A percentile compares a stretch with the other conserved stretches of the same genome.
phyloP scores from a whole-genome alignment of 2,113 vertebrate genomes.

The Fregetta grallaria region DNA sequence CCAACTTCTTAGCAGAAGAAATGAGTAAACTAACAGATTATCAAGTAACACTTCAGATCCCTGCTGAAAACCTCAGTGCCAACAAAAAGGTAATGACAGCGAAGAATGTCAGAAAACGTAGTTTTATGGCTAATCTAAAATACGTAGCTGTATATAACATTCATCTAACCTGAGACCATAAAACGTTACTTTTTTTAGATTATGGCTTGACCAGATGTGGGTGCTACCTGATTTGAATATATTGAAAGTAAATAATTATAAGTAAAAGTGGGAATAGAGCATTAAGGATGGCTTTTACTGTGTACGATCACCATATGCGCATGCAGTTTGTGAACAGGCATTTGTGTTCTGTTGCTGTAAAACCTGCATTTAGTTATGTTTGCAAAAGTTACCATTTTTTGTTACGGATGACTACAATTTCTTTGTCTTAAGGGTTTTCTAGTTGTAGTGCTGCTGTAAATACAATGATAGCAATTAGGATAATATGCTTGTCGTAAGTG shows the following conservation, averaged over 20 bases:
- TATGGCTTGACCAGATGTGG: background rate
- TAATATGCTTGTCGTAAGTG: background rate
- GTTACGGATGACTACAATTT: background rate
- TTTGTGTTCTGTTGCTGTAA: background rate
- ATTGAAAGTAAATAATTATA: background rate
- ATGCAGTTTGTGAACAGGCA: background rate
- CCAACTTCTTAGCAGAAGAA: conserved; percentile 95
- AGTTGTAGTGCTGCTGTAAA: background rate
- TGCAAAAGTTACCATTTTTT: background rate
- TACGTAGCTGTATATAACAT: background rate
- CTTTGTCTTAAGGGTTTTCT: background rate
- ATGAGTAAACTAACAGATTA: conserved; percentile 95
- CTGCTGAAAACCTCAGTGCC: conserved; percentile 95
- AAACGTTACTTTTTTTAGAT: background rate
- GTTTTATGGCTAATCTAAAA: background rate
- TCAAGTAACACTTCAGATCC: conserved; percentile 97
- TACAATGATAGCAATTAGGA: background rate
- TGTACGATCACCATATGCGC: background rate
- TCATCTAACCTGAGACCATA: background rate
- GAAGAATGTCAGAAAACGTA: background rate
- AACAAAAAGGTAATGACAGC: conserved; percentile 89
- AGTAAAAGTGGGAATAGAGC: background rate
- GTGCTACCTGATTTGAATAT: background rate
- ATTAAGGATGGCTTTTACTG: background rate
- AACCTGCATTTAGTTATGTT: background rate